These are phyloP conservation scores for Tanytarsus gracilentus DNA, from an alignment of 2,888 invertebrate genomes.

Conservation along the genomic window DNA sequence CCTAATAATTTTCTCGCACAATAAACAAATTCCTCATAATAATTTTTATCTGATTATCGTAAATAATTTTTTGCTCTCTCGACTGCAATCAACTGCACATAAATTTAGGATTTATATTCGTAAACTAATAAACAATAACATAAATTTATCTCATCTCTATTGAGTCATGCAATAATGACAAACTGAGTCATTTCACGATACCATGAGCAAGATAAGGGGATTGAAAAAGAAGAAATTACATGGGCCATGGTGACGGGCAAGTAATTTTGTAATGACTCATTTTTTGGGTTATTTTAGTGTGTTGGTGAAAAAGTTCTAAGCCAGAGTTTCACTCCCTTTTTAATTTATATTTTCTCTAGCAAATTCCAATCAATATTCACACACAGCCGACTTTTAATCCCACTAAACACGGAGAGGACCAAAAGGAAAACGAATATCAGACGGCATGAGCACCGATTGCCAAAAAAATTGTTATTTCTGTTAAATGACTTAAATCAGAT, in stretches of 20 bases:
- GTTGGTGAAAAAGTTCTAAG: too few species aligned
- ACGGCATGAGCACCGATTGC: not conserved
- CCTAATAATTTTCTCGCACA: not conserved
- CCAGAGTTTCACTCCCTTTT: too few species aligned
- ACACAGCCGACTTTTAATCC: too few species aligned
- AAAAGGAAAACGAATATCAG: not conserved
- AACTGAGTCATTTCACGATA: constrained; percentile 11
- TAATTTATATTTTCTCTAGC: too few species aligned
- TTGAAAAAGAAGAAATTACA: too few species aligned
- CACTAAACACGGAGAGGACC: not conserved
- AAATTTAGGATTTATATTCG: constrained; percentile 7
- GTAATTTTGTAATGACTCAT: not conserved
- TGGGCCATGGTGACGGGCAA: too few species aligned
- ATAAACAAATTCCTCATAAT: constrained; percentile 12
- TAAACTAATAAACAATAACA: not conserved
- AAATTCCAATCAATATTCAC: too few species aligned
- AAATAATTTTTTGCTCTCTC: constrained; percentile 5
- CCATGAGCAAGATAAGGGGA: not conserved
- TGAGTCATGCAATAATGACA: not conserved
- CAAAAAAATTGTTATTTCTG: too few species aligned
- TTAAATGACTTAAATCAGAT: constrained; percentile 24
- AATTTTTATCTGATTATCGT: constrained; percentile 21
- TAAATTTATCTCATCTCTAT: not conserved
- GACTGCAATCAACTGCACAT: constrained; percentile 2
- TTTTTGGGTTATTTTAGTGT: too few species aligned